Base-by-base conservation (phyloP, 2,113 vertebrate genomes). In the Salvelinus fontinalis region DNA sequence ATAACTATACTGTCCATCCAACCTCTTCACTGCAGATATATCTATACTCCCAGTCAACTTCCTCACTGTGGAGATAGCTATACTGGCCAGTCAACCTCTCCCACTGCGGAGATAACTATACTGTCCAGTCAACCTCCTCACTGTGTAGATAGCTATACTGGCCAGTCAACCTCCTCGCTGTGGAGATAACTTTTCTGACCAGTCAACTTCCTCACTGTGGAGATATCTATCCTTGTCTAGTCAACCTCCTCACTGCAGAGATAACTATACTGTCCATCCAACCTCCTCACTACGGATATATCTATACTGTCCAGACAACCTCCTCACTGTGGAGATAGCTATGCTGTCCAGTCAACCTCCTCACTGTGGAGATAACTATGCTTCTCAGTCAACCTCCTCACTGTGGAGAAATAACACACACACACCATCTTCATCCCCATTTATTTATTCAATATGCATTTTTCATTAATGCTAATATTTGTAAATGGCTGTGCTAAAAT, bases 381-480 rank as follows among this genome's bases (percentile, higher is more conserved):
- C n/a, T n/a, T n/a, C n/a, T n/a, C n/a, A n/a, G 65, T 83, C 71
- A 80, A 39, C 67, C 81, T 83, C 71, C 73, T 79, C 78, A 70
- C 31, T 34, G 65, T 24, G n/a, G 78, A 81, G 65, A 79, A 89
- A 83, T 54, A 86, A 76, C 76, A 84, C 81, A 73, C 81, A 73
- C 88, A 73, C 75, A 48, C 31, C 71, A 77, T 77, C 73, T 82
- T 73, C 78, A 78, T 84, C 81, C 77, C 66, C 77, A 76, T 86
- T 85, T 82, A 85, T 84, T 85, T 85, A 79, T 73, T 79, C 79
- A 83, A 87, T 80, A 86, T 86, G 76, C 76, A 80, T 81, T 89
- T 89, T 84, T 79, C 72, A 89, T 88, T 83, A 89, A 89, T 89
- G 86, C 77, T 86, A 87, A 90, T 91, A 87, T 90, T 89, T 90